Base-by-base conservation (phyloP, 2,113 vertebrate species). In the Theristicus caerulescens region DNA sequence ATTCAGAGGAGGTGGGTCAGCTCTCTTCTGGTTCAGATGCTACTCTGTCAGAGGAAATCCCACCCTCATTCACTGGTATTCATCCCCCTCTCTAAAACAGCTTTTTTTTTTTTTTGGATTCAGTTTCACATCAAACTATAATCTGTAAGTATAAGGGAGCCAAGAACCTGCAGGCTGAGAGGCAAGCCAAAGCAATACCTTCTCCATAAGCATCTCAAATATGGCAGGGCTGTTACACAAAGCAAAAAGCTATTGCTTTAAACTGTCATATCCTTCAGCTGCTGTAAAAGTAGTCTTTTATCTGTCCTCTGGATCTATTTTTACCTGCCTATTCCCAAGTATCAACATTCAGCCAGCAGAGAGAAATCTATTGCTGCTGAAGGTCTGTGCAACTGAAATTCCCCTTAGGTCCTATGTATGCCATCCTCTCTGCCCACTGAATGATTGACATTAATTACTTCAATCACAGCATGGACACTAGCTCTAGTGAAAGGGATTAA, bases 371-470 rank as follows among this genome's bases (percentile, higher is more conserved):
- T 61, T 90, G 91, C 81, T 84, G 78, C 69, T 54, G 89, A 86
- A 94, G 44, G 55, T 72, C 88, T 85, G 52, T n/a, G 42, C 69
- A 82, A 42, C 86, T 69, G 38, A 46, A 91, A 87, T 80, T 93
- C 95, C 83, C 88, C 66, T 83, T 36, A 72, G 93, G 84, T 87
- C 70, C 70, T 77, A 10, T 10, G 49, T 21, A 80, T 26, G 78
- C 78, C 62, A n/a, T 61, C 78, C 61, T 79, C 70, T 84, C 47
- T 79, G 73, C 87, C 93, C 96, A 51, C 57, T 9, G n/a, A 82
- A 79, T 96, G 96, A 96, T 4, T 95, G 95, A 90, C 97, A 85
- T 86, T 95, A 94, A 95, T 96, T 95, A 95, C 88, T 94, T 95
- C 86, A 93, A 47, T 87, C 95, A 91, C 97, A 97, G 95, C 91